Base-by-base conservation (phyloP, 2,797 vertebrate species). In the Hippoglossus hippoglossus region DNA sequence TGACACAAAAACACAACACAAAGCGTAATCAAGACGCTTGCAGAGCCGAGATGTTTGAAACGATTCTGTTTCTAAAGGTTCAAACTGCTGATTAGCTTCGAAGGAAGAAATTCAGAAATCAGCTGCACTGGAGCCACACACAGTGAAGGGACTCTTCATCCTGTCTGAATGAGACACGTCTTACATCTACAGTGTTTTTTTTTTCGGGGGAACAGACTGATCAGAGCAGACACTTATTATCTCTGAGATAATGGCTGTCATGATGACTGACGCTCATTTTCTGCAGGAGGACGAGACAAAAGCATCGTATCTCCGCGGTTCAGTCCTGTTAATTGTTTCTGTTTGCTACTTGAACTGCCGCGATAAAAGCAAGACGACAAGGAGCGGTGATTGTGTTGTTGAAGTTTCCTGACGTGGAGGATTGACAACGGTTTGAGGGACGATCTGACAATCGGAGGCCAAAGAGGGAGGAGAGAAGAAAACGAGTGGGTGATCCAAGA, bases 171-270 rank as follows among this genome's bases (percentile, higher is more conserved):
- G 10, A 24, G 15, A 46, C 10, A 50, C 31, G 51, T 50, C 11
- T 41, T 51, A 39, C 36, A 31, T 68, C 28, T 25, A n/a, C 16
- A 51, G 3, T 18, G n/a, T 12, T 7, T 31, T 56, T 25, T 41
- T 64, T 46, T 51, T 50, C 2, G 10, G 36, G 41, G 41, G n/a
- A 57, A 54, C 2, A 18, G 41, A 15, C 62, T 39, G 67, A 77
- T 81, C 39, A 31, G 44, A 73, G 69, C 62, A 12, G 36, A 70
- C 53, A 52, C 26, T 63, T 49, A 59, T 71, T 67, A 72, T 68
- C 46, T 65, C 36, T 1, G 8, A 57, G 44, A 75, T 71, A 64
- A 74, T 56, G 15, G 51, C 54, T 55, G 70, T 63, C 70, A 50
- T 12, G 5, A 46, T 67, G 57, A 73, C 56, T 59, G 71, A 63